Evolutionary conservation across 2,888 invertebrate genomes (phyloP).

Genomic region (Yponomeuta sedellus): DNA sequence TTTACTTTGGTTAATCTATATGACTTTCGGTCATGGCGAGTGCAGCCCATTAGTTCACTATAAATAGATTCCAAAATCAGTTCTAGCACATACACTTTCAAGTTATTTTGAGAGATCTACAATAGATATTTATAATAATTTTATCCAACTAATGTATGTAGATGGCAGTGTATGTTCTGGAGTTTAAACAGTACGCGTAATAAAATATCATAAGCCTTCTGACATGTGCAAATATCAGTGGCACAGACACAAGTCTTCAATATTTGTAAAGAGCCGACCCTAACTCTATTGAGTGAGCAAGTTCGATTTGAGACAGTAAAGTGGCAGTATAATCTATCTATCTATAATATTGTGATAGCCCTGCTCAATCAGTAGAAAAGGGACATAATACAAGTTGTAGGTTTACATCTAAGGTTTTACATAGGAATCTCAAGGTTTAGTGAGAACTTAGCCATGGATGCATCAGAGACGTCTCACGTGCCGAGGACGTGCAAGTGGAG

Average conservation of each 20-base stretch:
- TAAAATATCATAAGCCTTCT: conserved; percentile 1
- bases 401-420: neutral
- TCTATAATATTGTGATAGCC: neutral
- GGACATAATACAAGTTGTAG: neutral
- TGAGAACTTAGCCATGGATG: neutral
- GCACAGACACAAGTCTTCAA: neutral
- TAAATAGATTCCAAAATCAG: conserved; percentile 2
- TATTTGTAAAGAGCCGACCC: neutral
- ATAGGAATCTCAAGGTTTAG: neutral
- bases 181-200: neutral
- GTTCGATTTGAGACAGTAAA: neutral
- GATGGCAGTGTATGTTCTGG: conserved; percentile 1
- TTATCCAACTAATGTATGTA: neutral
- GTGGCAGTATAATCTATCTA: neutral
- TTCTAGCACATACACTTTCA: conserved; percentile 9
- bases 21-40: neutral
- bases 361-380: conserved; percentile 3
- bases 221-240: conserved; percentile 1
- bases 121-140: conserved; percentile 6
- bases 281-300: neutral
- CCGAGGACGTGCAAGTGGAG: too few species aligned
- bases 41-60: neutral
- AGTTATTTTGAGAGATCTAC: conserved; percentile 9
- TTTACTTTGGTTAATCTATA: conserved; percentile 12
- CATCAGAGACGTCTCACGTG: neutral